Percentiles rank a stretch among this genome's conserved stretches.
phyloP scores from a whole-genome alignment of 2,797 vertebrate species.

The Scolopax rusticola region DNA sequence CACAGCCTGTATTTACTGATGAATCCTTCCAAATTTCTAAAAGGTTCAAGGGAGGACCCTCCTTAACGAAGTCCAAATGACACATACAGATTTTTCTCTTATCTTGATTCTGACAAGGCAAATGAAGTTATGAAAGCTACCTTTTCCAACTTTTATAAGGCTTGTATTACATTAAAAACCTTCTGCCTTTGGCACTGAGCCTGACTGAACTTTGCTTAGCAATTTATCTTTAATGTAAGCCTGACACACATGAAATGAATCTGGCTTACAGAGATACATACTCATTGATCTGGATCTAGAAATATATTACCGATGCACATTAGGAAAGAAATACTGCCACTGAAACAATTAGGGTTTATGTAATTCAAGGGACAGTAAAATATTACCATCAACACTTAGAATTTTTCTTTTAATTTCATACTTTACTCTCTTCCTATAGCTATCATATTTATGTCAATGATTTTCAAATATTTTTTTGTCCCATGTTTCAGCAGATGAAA shows the following conservation, averaged over 20 bases:
- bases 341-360: neutral
- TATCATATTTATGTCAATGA: fast-evolving
- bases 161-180: neutral
- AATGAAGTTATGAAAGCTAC: neutral
- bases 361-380: neutral
- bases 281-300: neutral
- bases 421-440: fast-evolving
- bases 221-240: neutral
- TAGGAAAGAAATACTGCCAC: neutral
- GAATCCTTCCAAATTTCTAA: neutral
- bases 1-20: neutral
- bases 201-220: neutral
- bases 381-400: neutral
- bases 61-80: neutral
- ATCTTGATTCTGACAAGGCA: neutral
- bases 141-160: neutral
- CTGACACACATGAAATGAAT: neutral
- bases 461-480: neutral
- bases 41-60: neutral
- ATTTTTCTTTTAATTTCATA: neutral
- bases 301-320: neutral
- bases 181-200: neutral
- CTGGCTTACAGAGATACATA: neutral
- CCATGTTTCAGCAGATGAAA: neutral
- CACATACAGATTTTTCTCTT: neutral